phyloP scores from a whole-genome alignment of 2,113 vertebrate species.

The Paraplagusia blochii region DNA sequence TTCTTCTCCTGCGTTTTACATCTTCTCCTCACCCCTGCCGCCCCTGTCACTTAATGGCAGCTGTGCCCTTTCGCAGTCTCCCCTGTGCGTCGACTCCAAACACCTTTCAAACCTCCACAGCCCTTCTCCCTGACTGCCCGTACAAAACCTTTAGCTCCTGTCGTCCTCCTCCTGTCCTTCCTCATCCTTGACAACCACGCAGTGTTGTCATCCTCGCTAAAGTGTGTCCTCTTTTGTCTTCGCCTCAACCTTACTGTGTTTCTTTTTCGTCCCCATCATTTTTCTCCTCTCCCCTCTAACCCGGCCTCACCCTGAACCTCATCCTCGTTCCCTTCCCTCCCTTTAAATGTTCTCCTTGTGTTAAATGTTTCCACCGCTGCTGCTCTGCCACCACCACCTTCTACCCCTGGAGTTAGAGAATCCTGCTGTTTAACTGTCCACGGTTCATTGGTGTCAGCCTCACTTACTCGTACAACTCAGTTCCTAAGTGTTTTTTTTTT shows the following conservation, averaged over 20 bases:
- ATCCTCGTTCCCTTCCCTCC: constrained; percentile 11
- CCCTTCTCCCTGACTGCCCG: constrained; percentile 21
- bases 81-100: constrained; percentile 11
- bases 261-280: neutral
- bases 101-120: constrained; percentile 12
- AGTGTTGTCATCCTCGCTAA: constrained; percentile 2
- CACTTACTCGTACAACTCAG: constrained; percentile 13
- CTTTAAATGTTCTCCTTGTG: constrained; percentile 13
- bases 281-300: neutral
- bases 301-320: neutral
- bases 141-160: constrained; percentile 7
- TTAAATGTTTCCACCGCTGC: constrained; percentile 29
- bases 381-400: no score
- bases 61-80: constrained; percentile 25
- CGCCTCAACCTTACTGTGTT: neutral
- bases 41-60: constrained; percentile 11
- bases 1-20: neutral
- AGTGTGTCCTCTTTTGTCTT: neutral
- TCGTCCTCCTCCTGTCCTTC: neutral
- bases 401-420: constrained; percentile 26
- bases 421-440: constrained; percentile 30
- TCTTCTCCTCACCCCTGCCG: constrained; percentile 11
- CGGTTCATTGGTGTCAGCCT: constrained; percentile 29
- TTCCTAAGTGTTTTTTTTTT: constrained; percentile 1
- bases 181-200: neutral